Conservation (phyloP, 1,140 invertebrate species). For the Dinoponera quadriceps region DNA sequence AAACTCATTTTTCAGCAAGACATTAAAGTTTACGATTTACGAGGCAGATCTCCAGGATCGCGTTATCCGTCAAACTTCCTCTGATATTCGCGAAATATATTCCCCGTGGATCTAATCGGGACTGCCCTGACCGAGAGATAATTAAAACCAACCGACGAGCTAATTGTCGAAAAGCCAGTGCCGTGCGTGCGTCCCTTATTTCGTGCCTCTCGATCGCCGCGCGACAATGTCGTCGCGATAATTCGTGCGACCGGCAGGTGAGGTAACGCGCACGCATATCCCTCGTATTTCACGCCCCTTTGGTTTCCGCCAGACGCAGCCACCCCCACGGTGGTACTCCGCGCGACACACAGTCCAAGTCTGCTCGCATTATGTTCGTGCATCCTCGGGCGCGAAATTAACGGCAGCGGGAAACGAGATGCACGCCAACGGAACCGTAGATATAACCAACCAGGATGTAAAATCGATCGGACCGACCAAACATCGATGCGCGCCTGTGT, state of each 20-base stretch:
- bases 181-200: background rate
- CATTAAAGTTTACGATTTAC: background rate
- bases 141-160: background rate
- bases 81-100: background rate
- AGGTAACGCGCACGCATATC: slow-evolving; percentile 45
- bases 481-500: background rate
- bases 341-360: slow-evolving; percentile 25
- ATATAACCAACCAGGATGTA: background rate
- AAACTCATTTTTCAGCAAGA: too few species aligned
- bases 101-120: background rate
- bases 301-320: slow-evolving; percentile 40
- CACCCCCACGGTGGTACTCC: slow-evolving; percentile 24
- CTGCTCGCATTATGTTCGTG: slow-evolving; percentile 47
- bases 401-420: slow-evolving; percentile 14
- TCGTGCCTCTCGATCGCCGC: slow-evolving; percentile 9
- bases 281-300: slow-evolving; percentile 49
- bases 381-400: slow-evolving; percentile 45
- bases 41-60: background rate
- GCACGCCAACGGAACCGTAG: background rate
- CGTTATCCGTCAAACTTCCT: background rate
- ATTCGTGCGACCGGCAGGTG: slow-evolving; percentile 52
- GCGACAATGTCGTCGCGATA: slow-evolving; percentile 43
- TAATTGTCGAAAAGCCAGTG: background rate
- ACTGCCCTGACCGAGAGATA: background rate
- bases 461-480: background rate